These are phyloP conservation scores for Burhinus bistriatus DNA, from an alignment of 2,113 vertebrate genomes.

Conservation along the genomic window DNA sequence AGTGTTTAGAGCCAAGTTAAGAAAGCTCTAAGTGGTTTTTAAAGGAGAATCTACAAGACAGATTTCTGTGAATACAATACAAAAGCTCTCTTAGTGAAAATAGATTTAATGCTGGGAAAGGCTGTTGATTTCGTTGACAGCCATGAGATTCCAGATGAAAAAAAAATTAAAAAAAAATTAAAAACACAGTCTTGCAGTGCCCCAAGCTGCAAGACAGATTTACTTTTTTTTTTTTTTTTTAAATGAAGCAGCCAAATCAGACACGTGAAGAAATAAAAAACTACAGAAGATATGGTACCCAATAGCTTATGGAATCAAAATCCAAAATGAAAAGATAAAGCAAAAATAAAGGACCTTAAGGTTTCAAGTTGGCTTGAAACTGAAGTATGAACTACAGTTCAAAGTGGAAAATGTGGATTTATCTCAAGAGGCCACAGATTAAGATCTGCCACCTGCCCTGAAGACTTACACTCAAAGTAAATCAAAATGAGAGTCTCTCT, in stretches of 20 bases:
- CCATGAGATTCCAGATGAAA: background rate
- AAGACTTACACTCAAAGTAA: background rate
- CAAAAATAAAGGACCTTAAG: background rate
- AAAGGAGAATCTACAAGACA: background rate
- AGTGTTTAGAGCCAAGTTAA: background rate
- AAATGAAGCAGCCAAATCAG: background rate
- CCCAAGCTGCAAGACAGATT: background rate
- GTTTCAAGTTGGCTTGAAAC: background rate
- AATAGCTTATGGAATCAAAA: background rate
- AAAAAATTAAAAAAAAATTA: background rate
- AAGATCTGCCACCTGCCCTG: slow-evolving; percentile 34
- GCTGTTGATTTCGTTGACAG: background rate
- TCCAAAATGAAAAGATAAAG: background rate
- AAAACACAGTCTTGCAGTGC: background rate
- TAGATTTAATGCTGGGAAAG: background rate
- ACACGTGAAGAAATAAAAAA: background rate
- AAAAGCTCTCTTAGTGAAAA: background rate
- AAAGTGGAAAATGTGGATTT: slow-evolving; percentile 33
- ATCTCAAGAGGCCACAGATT: slow-evolving; percentile 6
- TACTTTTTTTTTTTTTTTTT: background rate
- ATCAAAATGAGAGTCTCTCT: background rate
- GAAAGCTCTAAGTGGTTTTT: background rate
- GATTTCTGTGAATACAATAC: background rate
- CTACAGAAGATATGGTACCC: background rate
- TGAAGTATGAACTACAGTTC: background rate